A percentile compares a stretch with the other conserved stretches of the same genome.
These are phyloP conservation scores for Phlogophora meticulosa DNA, from an alignment of 2,888 invertebrate species.

Conservation along the genomic window DNA sequence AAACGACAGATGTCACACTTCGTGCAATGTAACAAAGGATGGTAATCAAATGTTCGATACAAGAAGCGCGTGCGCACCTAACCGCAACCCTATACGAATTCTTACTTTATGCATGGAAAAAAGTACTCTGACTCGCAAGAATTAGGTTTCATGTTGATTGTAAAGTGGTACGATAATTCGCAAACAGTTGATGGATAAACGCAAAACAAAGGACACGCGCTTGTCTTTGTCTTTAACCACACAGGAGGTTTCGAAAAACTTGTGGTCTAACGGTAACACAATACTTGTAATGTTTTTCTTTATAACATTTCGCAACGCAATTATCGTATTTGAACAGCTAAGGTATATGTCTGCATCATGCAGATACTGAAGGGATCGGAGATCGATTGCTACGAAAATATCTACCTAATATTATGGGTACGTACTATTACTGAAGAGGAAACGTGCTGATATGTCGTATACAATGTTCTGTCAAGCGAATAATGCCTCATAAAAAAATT, in stretches of 20 bases:
- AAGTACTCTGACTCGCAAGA: not conserved
- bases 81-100: conserved; percentile 77
- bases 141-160: conserved; percentile 29
- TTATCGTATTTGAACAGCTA: conserved; percentile 34
- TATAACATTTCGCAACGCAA: conserved; percentile 37
- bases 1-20: conserved; percentile 75
- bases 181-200: conserved; percentile 70
- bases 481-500: too few species aligned
- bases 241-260: conserved; percentile 78
- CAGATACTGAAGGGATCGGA: not conserved
- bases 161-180: conserved; percentile 65
- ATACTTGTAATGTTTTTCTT: conserved; percentile 61
- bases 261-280: conserved; percentile 80
- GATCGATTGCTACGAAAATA: too few species aligned
- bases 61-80: conserved; percentile 78
- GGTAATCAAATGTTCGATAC: conserved; percentile 72
- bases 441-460: too few species aligned
- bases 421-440: too few species aligned
- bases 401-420: too few species aligned
- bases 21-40: conserved; percentile 71
- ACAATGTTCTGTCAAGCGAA: too few species aligned
- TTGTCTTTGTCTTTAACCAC: conserved; percentile 77
- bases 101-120: conserved; percentile 29
- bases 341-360: not conserved
- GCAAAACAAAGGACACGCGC: conserved; percentile 77